A percentile compares a stretch with the other conserved stretches of the same genome.
phyloP scores from a whole-genome alignment of 2,113 vertebrate species.

The Otis tarda region DNA sequence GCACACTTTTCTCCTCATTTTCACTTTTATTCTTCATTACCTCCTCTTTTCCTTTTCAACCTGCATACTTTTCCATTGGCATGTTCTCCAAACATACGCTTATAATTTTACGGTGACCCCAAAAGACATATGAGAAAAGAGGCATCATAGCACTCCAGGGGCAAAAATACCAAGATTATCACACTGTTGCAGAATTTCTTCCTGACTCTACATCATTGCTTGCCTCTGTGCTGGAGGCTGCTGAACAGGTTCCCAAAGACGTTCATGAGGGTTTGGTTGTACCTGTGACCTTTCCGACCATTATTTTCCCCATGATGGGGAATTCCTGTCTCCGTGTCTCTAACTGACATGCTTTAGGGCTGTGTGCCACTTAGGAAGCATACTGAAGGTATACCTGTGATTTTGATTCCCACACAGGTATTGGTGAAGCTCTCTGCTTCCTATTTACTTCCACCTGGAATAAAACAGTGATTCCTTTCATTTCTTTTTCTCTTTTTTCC shows the following conservation, averaged over 20 bases:
- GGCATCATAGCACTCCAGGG: not conserved
- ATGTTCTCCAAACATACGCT: accelerated
- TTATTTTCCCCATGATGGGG: accelerated
- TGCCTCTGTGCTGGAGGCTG: not conserved
- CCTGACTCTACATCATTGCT: not conserved
- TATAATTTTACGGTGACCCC: not conserved
- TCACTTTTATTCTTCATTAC: not conserved
- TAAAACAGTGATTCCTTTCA: not conserved
- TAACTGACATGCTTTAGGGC: not conserved
- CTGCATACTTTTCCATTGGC: accelerated
- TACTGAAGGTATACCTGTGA: not conserved
- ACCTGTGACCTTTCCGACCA: not conserved
- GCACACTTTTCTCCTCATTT: accelerated
- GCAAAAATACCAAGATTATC: not conserved
- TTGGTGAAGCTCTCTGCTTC: not conserved
- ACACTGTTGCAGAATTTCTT: not conserved
- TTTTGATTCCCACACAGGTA: not conserved
- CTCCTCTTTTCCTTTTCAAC: not conserved
- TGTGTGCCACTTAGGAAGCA: not conserved
- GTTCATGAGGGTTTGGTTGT: not conserved
- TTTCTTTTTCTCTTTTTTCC: not conserved
- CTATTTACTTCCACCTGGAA: not conserved
- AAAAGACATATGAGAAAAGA: not conserved
- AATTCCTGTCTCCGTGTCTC: not conserved
- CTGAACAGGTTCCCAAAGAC: not conserved